Percentiles rank a stretch among this genome's conserved stretches.
phyloP scores from a whole-genome alignment of 2,888 invertebrate species.

The Noctuana brunneofusca region DNA sequence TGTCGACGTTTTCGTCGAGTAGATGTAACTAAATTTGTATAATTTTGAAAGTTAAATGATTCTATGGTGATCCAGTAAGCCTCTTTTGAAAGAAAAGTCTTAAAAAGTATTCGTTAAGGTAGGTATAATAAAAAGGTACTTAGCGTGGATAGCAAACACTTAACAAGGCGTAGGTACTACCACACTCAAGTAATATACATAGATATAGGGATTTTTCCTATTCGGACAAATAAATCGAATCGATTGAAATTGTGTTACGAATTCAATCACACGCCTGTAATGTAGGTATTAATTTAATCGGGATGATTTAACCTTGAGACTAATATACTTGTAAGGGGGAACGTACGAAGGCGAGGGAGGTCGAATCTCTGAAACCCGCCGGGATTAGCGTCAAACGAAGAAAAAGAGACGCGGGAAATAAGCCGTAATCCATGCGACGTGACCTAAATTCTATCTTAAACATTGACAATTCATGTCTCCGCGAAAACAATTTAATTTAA shows the following conservation, averaged over 20 bases:
- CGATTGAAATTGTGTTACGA: conserved; percentile 8
- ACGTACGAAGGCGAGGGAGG: conserved; percentile 50
- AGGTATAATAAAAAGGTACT: not conserved
- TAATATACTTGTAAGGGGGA: conserved; percentile 50
- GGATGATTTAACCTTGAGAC: conserved; percentile 53
- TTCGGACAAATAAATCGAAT: conserved; percentile 7
- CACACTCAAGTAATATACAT: not conserved
- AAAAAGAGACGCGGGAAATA: conserved; percentile 79
- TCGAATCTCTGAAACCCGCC: conserved; percentile 69
- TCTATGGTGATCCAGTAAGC: conserved; percentile 32
- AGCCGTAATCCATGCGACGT: conserved; percentile 80
- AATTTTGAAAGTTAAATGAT: conserved; percentile 58
- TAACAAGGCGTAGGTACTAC: not conserved
- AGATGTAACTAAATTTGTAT: conserved; percentile 56
- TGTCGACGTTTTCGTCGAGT: conserved; percentile 54
- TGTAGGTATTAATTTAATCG: conserved; percentile 30
- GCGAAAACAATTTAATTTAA: conserved; percentile 76
- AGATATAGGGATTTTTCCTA: not conserved
- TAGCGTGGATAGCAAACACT: not conserved
- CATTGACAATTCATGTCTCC: conserved; percentile 77
- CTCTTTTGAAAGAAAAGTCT: conserved; percentile 37
- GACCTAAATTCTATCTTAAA: conserved; percentile 79
- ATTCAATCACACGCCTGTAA: conserved; percentile 21
- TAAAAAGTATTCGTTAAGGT: not conserved
- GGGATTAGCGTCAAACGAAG: conserved; percentile 81